These are phyloP conservation scores for Portunus trituberculatus DNA, from an alignment of 1,140 invertebrate species.

Conservation along the genomic window DNA sequence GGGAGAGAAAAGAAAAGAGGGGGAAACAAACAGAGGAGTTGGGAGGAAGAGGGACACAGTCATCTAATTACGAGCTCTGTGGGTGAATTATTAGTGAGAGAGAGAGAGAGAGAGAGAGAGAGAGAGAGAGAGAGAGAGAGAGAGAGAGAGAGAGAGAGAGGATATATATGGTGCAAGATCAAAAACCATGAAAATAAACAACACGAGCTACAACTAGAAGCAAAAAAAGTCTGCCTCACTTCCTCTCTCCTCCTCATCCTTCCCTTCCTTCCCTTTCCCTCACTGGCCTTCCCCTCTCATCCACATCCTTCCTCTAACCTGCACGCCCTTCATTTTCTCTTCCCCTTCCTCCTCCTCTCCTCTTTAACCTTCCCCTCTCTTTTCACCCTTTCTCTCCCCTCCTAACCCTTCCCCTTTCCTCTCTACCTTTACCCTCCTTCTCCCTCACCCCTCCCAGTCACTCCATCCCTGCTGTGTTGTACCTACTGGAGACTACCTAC, in stretches of 20 bases:
- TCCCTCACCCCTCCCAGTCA: background rate
- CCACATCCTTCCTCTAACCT: no score
- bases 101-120: no score
- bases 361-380: background rate
- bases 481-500: background rate
- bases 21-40: background rate
- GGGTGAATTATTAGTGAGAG: background rate
- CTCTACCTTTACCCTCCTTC: no score
- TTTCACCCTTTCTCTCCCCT: background rate
- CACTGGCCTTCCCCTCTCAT: no score
- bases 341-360: background rate
- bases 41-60: background rate
- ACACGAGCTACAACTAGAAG: background rate
- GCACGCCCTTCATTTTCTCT: no score
- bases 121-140: no score
- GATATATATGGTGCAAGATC: background rate
- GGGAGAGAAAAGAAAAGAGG: background rate
- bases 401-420: background rate
- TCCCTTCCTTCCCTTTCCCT: no score
- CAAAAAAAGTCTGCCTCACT: background rate
- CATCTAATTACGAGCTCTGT: background rate
- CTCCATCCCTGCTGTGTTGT: background rate
- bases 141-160: no score
- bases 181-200: background rate
- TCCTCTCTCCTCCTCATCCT: background rate